Conservation (phyloP, 2,113 vertebrate genomes). For the Carassius auratus region DNA sequence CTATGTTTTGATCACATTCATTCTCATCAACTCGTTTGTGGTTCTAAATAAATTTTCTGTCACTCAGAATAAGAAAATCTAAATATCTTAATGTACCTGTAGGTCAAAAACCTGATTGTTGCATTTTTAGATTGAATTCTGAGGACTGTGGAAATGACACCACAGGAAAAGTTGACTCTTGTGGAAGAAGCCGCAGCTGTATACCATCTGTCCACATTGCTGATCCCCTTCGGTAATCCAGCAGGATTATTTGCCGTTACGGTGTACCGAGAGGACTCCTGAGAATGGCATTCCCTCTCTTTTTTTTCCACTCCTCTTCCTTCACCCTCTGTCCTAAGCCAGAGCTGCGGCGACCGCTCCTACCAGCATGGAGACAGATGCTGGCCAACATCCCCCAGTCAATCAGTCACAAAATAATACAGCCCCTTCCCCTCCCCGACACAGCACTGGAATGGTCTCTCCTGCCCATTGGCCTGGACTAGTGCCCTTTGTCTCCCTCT, state of each 20-base stretch:
- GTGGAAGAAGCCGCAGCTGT: not conserved
- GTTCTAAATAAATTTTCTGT: no score
- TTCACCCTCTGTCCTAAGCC: not conserved
- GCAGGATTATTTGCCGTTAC: constrained; percentile 50
- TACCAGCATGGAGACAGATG: constrained; percentile 26
- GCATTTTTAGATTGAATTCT: not conserved
- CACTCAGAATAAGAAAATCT: not conserved
- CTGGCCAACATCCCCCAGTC: constrained; percentile 20
- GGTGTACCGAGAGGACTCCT: constrained; percentile 27
- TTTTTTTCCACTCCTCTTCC: not conserved
- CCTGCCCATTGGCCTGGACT: constrained; percentile 55
- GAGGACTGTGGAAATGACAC: not conserved
- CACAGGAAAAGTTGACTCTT: not conserved
- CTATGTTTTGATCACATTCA: not conserved
- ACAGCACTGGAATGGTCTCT: constrained; percentile 43
- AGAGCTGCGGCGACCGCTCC: not conserved
- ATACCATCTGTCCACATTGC: constrained; percentile 51
- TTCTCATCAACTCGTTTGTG: no score
- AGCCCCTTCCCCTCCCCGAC: not conserved
- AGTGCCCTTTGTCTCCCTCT: constrained; percentile 77
- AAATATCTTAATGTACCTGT: not conserved
- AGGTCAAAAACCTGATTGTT: not conserved
- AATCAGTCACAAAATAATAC: constrained; percentile 19
- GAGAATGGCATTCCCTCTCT: not conserved
- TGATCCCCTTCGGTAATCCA: constrained; percentile 55